Evolutionary conservation across 92 coral and sea anemone genomes (phyloP).

Genomic region (Scolanthus callimorphus): DNA sequence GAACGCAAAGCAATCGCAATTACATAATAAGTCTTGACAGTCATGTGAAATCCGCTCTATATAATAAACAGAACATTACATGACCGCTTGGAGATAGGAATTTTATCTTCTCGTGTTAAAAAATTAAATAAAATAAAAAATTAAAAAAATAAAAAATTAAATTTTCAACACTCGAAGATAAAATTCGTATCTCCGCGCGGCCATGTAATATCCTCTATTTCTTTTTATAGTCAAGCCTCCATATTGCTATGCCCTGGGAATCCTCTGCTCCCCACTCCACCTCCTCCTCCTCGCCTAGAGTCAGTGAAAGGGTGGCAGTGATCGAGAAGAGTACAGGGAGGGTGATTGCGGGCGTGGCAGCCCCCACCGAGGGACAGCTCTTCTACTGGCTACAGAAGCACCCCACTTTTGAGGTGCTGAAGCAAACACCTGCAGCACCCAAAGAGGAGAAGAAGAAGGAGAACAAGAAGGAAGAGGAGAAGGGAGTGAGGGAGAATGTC

Average conservation of each 20-base stretch:
- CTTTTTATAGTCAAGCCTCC: slow-evolving; percentile 46
- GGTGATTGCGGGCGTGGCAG: slow-evolving; percentile 95
- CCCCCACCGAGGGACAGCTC: slow-evolving; percentile 80
- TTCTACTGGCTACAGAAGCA: slow-evolving; percentile 81
- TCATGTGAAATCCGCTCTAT: no score
- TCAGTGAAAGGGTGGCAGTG: slow-evolving; percentile 81
- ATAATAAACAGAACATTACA: no score
- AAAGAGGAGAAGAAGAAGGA: slow-evolving; percentile 69
- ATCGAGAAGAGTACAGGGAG: slow-evolving; percentile 90
- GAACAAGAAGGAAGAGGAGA: slow-evolving; percentile 88
- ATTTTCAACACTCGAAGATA: no score
- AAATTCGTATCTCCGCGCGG: no score
- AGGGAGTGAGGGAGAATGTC: slow-evolving; percentile 76
- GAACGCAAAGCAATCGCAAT: no score
- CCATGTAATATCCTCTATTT: no score
- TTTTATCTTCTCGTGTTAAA: no score
- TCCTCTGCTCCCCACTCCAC: slow-evolving; percentile 10
- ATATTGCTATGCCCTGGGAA: slow-evolving; percentile 67
- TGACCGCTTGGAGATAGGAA: no score
- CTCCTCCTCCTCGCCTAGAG: slow-evolving; percentile 20
- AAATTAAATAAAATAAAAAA: no score
- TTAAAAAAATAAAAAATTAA: no score
- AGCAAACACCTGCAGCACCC: slow-evolving; percentile 42
- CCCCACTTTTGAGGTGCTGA: slow-evolving; percentile 90
- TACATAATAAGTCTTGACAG: no score